A percentile compares a stretch with the other conserved stretches of the same genome.
These are phyloP conservation scores for Bostrychus sinensis DNA, from an alignment of 2,113 vertebrate genomes.

Conservation along the genomic window DNA sequence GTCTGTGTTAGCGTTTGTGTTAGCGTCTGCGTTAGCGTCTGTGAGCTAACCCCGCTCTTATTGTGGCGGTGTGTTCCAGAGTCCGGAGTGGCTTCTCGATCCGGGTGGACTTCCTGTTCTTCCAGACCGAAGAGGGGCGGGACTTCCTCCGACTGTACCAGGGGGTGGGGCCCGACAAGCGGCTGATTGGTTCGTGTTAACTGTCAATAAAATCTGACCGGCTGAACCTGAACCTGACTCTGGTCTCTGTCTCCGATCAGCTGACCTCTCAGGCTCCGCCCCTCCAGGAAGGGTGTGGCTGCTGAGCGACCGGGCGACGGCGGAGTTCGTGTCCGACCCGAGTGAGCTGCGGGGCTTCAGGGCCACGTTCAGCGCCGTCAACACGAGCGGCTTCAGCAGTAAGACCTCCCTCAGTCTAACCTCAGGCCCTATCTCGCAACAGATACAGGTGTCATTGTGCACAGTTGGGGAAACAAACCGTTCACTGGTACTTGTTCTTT, in stretches of 20 bases:
- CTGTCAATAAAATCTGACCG: too few relatives aligned
- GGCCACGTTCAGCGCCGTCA: conserved; percentile 77
- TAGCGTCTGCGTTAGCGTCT: background rate
- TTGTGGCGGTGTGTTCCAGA: conserved; percentile 42
- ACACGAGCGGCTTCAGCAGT: conserved; percentile 80
- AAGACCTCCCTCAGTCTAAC: conserved; percentile 40
- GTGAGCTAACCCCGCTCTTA: too few relatives aligned
- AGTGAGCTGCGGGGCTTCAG: conserved; percentile 82
- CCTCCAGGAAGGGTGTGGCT: conserved; percentile 81
- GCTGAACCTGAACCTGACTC: too few relatives aligned
- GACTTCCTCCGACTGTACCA: conserved; percentile 68
- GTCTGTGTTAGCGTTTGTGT: background rate
- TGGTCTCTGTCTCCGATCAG: conserved; percentile 72
- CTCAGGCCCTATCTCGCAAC: too few relatives aligned
- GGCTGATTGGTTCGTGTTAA: conserved; percentile 49
- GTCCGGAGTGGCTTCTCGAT: conserved; percentile 59
- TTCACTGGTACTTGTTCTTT: too few relatives aligned
- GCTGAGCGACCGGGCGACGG: conserved; percentile 85
- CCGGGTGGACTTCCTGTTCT: conserved; percentile 55
- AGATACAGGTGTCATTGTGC: too few relatives aligned
- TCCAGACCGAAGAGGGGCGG: conserved; percentile 54
- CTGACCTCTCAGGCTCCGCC: conserved; percentile 78
- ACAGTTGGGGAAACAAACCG: too few relatives aligned
- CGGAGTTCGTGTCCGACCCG: conserved; percentile 77
- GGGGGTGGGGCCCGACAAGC: conserved; percentile 58